Conservation (phyloP, 1,140 invertebrate genomes). For the Ostrea edulis region DNA sequence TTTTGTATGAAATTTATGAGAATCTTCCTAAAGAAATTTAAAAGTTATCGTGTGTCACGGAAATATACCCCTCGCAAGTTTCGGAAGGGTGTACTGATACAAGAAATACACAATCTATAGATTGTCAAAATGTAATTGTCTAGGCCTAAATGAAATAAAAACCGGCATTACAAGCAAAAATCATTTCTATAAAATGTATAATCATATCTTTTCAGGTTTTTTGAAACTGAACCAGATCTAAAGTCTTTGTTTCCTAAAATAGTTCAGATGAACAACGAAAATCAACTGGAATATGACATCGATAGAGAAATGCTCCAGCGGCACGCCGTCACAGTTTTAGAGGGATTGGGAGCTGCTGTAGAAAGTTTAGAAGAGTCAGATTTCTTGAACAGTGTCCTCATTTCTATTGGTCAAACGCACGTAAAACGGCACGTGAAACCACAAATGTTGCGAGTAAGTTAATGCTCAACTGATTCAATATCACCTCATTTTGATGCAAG, state of each 20-base stretch:
- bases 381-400: conserved; percentile 71
- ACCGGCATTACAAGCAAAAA: no score
- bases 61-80: no score
- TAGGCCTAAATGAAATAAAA: no score
- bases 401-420: conserved; percentile 74
- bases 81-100: no score
- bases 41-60: no score
- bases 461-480: no score
- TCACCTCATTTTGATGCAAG: no score
- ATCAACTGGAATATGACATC: conserved; percentile 73
- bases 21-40: no score
- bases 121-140: no score
- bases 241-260: conserved; percentile 75
- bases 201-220: conserved; percentile 66
- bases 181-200: no score
- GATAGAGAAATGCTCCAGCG: conserved; percentile 73
- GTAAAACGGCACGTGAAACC: conserved; percentile 72
- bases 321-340: conserved; percentile 74
- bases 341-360: conserved; percentile 72
- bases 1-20: no score
- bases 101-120: no score
- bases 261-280: conserved; percentile 72
- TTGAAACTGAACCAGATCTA: conserved; percentile 70
- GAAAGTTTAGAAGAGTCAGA: conserved; percentile 73
- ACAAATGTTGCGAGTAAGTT: conserved; percentile 71